Conservation (phyloP, 2,888 invertebrate genomes). For the Cybosia mesomella region DNA sequence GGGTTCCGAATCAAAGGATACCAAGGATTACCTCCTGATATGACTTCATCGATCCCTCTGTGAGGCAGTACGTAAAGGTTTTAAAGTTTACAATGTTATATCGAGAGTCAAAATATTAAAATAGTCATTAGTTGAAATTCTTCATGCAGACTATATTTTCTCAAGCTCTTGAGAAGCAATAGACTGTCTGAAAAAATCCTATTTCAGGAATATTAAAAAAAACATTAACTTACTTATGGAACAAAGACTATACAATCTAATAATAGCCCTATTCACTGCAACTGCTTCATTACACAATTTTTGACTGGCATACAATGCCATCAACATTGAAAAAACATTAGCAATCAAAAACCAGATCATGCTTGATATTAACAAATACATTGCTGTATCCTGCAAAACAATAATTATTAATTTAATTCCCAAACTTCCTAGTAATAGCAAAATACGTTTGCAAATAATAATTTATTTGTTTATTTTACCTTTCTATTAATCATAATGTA, state of each 20-base stretch:
- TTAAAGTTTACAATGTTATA: no score
- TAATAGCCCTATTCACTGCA: not conserved
- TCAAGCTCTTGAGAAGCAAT: no score
- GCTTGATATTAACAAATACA: not conserved
- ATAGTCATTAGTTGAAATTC: no score
- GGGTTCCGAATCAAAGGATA: no score
- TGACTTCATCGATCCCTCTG: no score
- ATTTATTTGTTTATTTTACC: no score
- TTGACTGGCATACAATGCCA: not conserved
- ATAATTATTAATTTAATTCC: not conserved
- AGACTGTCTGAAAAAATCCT: no score
- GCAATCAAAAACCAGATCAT: not conserved
- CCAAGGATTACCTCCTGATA: no score
- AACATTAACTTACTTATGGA: not conserved
- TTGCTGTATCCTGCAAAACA: not conserved
- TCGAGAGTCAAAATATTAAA: no score
- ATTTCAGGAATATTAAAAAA: not conserved
- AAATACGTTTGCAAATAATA: not conserved
- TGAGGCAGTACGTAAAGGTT: no score
- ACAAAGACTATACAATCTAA: conserved; percentile 4
- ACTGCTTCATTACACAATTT: not conserved
- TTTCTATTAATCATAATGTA: not conserved
- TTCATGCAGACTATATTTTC: no score
- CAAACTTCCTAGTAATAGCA: not conserved
- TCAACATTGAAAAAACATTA: not conserved